Conservation (phyloP, 2,888 invertebrate species). For the Epirrita christyi region DNA sequence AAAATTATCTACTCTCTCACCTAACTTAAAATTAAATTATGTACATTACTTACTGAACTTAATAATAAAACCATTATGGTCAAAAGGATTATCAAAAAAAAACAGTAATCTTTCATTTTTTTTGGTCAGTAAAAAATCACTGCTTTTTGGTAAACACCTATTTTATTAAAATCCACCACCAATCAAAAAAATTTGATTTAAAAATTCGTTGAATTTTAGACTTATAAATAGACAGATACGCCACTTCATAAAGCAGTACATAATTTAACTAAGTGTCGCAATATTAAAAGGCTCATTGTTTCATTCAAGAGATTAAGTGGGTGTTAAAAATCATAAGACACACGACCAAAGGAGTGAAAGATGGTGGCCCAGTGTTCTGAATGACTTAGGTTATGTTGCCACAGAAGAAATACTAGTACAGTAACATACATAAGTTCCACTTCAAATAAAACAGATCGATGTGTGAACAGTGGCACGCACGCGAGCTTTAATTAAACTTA, state of each 20-base stretch:
- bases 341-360: slow-evolving; percentile 72
- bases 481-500: not conserved
- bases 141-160: too few relatives aligned
- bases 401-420: slow-evolving; percentile 3
- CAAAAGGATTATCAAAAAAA: too few relatives aligned
- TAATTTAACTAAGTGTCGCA: slow-evolving; percentile 53
- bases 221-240: slow-evolving; percentile 24
- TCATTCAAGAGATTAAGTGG: slow-evolving; percentile 73
- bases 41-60: too few relatives aligned
- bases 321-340: slow-evolving; percentile 81
- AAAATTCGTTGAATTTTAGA: slow-evolving; percentile 4
- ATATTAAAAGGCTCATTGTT: slow-evolving; percentile 66
- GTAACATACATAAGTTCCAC: not conserved
- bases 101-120: too few relatives aligned
- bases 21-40: too few relatives aligned
- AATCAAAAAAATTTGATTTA: too few relatives aligned
- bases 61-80: too few relatives aligned
- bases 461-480: too few relatives aligned
- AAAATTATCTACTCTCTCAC: too few relatives aligned
- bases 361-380: slow-evolving; percentile 70
- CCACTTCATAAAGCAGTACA: slow-evolving; percentile 29
- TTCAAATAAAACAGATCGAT: not conserved
- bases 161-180: too few relatives aligned
- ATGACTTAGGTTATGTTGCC: slow-evolving; percentile 77
- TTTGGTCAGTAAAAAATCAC: too few relatives aligned